These are phyloP conservation scores for Sphinx pinastri DNA, from an alignment of 2,888 invertebrate species.

Conservation along the genomic window DNA sequence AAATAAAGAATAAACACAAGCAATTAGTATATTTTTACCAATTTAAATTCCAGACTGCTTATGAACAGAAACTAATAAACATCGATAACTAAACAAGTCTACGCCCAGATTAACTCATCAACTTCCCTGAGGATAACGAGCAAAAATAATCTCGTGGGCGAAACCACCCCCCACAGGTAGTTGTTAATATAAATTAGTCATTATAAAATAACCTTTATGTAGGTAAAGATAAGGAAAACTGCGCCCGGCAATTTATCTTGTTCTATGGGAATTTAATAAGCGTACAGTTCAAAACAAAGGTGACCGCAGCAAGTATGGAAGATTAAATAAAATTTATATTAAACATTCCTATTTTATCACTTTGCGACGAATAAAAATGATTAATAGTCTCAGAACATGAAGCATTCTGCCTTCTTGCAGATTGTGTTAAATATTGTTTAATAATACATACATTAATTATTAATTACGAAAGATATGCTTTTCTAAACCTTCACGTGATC, in stretches of 20 bases:
- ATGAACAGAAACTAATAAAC: too few relatives aligned
- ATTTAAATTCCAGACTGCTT: too few relatives aligned
- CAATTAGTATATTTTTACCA: too few relatives aligned
- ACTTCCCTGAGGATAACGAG: not conserved
- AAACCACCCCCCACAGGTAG: not conserved
- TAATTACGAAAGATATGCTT: not conserved
- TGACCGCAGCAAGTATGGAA: slow-evolving; percentile 29
- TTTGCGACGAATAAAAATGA: slow-evolving; percentile 19
- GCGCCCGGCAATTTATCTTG: slow-evolving; percentile 41
- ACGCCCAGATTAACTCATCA: not conserved
- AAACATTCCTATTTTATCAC: slow-evolving; percentile 23
- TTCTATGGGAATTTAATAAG: slow-evolving; percentile 50
- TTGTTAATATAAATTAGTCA: not conserved
- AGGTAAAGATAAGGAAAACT: slow-evolving; percentile 22
- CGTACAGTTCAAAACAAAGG: slow-evolving; percentile 32
- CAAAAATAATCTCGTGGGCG: not conserved
- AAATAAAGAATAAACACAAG: too few relatives aligned
- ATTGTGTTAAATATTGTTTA: not conserved
- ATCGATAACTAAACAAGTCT: not conserved
- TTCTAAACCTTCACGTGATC: too few relatives aligned
- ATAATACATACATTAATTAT: not conserved
- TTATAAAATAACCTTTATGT: slow-evolving; percentile 10
- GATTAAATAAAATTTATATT: slow-evolving; percentile 27
- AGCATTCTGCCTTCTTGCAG: not conserved
- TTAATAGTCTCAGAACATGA: slow-evolving; percentile 18